Conservation (phyloP, 2,113 vertebrate species). For the Hippocampus mohnikei region DNA sequence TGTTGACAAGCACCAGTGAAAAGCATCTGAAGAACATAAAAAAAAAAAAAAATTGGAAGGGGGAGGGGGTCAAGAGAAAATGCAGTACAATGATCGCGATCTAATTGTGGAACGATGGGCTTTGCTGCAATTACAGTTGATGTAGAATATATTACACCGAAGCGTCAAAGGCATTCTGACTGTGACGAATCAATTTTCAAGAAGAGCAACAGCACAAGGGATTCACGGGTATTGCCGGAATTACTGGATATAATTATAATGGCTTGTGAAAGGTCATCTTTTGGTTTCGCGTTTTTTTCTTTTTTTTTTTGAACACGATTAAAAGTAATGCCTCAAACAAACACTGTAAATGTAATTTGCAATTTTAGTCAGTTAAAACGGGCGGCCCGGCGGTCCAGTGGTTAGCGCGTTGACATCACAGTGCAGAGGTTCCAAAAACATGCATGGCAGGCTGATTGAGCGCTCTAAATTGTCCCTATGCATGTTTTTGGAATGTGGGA, state of each 20-base stretch:
- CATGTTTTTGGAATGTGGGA: too few species aligned
- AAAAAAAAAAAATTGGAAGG: too few species aligned
- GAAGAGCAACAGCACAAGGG: slow-evolving; percentile 30
- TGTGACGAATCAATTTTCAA: slow-evolving; percentile 61
- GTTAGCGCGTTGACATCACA: too few species aligned
- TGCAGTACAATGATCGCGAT: background rate
- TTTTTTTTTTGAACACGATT: slow-evolving; percentile 14
- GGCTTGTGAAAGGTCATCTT: slow-evolving; percentile 70
- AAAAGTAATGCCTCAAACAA: slow-evolving; percentile 30
- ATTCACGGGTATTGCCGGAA: slow-evolving; percentile 62
- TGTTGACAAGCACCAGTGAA: background rate
- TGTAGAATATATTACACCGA: slow-evolving; percentile 20
- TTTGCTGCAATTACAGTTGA: slow-evolving; percentile 26
- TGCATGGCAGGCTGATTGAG: too few species aligned
- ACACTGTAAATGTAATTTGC: background rate
- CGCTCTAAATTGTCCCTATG: too few species aligned
- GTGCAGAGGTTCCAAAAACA: too few species aligned
- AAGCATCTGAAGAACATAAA: background rate
- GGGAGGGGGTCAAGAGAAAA: background rate
- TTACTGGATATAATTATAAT: slow-evolving; percentile 68
- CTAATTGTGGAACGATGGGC: slow-evolving; percentile 12
- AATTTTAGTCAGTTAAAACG: too few species aligned
- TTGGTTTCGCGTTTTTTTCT: slow-evolving; percentile 30
- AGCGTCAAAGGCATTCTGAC: slow-evolving; percentile 54
- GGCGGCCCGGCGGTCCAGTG: too few species aligned